Base-by-base conservation (phyloP, 1,140 invertebrate species). In the Tetragonula clypearis region DNA sequence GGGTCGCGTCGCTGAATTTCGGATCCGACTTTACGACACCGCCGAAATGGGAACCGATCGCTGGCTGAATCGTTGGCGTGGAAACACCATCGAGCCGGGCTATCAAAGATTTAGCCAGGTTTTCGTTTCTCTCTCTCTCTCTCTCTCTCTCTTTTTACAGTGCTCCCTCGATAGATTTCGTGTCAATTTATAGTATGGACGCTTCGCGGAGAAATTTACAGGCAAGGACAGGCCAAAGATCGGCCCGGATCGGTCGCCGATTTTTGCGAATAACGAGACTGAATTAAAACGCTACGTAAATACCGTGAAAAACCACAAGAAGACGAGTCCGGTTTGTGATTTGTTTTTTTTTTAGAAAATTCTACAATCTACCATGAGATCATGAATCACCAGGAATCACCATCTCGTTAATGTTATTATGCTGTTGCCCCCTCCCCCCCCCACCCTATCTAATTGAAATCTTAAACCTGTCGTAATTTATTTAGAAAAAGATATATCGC, bases 1-100 rank as follows among this genome's bases (percentile, higher is more conserved):
- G 78, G 77, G 66, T 65, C 83, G 74, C 88, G 85, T 87, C 75
- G 82, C 55, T 91, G 85, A 90, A 88, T 90, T 88, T 90, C 87
- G 83, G 81, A 65, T 79, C 74, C 62, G 71, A 89, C 80, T 91
- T 88, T 91, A 91, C 90, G 83, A 87, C 82, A 85, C 80, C 72
- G 82, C 55, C 78, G 85, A 86, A 84, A 89, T 62, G 66, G 76
- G 30, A 65, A 72, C 68, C 68, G 82, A 86, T 86, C 78, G 84
- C 56, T 77, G 71, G 71, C 58, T 69, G 78, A 85, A 85, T 75
- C 84, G 88, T 14, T 53, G 21, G 79, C 79, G 75, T 68, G 69
- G 58, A 53, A 78, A 86, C 71, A 75, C 75, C 71, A 62, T 41
- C 74, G 49, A 35, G n/a, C 58, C 55, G 65, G 15, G 53, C 73